A percentile compares a stretch with the other conserved stretches of the same genome.
Conservation (phyloP, 1,140 invertebrate species). For the Notospermus geniculatus region DNA sequence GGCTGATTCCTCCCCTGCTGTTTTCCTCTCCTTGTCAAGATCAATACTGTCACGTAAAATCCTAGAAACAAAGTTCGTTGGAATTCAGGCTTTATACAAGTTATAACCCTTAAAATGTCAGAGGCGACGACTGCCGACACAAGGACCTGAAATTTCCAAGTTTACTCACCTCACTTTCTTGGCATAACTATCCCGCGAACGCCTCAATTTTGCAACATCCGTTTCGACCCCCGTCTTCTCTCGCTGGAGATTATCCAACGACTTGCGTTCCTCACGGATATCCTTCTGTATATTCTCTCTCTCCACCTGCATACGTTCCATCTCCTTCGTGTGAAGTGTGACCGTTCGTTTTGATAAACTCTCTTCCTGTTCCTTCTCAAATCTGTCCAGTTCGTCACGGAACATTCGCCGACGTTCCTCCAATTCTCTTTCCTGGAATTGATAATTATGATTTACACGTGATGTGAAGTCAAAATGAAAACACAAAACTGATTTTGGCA, state of each 20-base stretch:
- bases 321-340: constrained; percentile 2
- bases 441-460: too few relatives aligned
- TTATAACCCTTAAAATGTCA: too few relatives aligned
- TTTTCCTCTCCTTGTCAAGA: too few relatives aligned
- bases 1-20: not conserved
- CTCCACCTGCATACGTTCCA: constrained; percentile 36
- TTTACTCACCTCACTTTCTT: too few relatives aligned
- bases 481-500: too few relatives aligned
- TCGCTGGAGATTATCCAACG: constrained; percentile 37
- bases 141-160: too few relatives aligned
- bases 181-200: not conserved
- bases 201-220: constrained; percentile 24
- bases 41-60: too few relatives aligned
- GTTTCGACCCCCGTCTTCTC: constrained; percentile 37
- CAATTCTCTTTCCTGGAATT: constrained; percentile 13
- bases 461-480: too few relatives aligned
- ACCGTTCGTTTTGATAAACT: constrained; percentile 1
- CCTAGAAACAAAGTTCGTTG: too few relatives aligned
- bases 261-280: constrained; percentile 31
- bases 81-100: too few relatives aligned
- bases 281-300: constrained; percentile 39
- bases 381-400: constrained; percentile 34
- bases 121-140: too few relatives aligned
- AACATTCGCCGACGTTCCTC: constrained; percentile 3
- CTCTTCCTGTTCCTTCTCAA: constrained; percentile 15